Evolutionary conservation across 53 echinoderm and acorn worm genomes (phyloP), one percentile per base, ranked within the genome.

Genomic region (Holothuria leucospilota): DNA sequence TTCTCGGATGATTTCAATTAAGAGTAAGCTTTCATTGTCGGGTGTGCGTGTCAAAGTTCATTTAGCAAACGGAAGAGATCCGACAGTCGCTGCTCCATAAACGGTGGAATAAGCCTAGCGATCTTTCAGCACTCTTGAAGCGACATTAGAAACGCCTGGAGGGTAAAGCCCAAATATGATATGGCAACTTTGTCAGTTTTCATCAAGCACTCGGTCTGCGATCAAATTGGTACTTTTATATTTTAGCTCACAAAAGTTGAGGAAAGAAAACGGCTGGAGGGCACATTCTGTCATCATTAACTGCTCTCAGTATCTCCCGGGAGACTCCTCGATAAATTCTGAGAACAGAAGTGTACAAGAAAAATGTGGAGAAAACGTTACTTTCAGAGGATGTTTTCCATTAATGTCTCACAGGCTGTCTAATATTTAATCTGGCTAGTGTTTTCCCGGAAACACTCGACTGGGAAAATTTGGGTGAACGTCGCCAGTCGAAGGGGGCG

Each of bases 1-100:
- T 80, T 80, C 80, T 80, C 80, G 80, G 80, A 80, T 80, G 61
- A 80, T 80, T 80, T 80, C 80, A 80, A 80, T 80, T 80, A 80
- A 60, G 80, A 34, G 21, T 2, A 26, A 59, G 80, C 80, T 80
- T 80, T 80, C 61, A 80, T 80, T 80, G 59, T 59, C 80, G 80
- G 61, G 38, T 61, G 61, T 34, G 61, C 80, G 80, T 80, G 80
- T 80, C 80, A 80, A 80, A 80, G 80, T 80, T 80, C 80, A 80
- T 80, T 80, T 80, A 61, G 20, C 29, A 59, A 61, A 80, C 80
- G 80, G 80, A 80, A 60, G 80, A 59, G 24, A 80, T 80, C 16
- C 80, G 60, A 59, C 80, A 75, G 75, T 51, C 80, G 39, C 80
- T 80, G 18, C 16, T 60, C 61, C 62, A 80, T 34, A 62, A 59